Conservation (phyloP, 2,888 invertebrate species). For the Campaea margaritaria region DNA sequence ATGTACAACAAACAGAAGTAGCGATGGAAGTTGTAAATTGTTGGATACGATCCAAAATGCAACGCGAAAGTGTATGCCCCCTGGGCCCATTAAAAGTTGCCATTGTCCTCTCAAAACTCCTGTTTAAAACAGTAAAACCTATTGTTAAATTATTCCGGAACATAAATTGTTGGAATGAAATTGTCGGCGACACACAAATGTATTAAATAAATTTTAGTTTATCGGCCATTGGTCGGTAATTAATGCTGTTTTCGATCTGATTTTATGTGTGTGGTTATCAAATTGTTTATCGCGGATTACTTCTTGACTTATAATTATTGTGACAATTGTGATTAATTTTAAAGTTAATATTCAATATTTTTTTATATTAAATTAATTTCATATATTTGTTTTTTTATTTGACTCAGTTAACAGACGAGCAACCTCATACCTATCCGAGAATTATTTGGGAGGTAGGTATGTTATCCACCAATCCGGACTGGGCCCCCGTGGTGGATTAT, state of each 20-base stretch:
- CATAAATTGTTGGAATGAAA: conserved; percentile 55
- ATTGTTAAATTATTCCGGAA: conserved; percentile 60
- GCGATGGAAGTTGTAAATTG: conserved; percentile 43
- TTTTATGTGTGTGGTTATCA: conserved; percentile 18
- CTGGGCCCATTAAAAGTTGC: conserved; percentile 75
- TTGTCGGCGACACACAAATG: conserved; percentile 43
- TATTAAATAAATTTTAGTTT: conserved; percentile 53
- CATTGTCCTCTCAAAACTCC: conserved; percentile 57
- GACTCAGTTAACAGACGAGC: too few species aligned
- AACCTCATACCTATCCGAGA: too few species aligned
- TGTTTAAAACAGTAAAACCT: conserved; percentile 46
- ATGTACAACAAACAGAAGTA: conserved; percentile 30
- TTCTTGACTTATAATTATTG: not conserved
- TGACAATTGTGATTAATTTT: not conserved
- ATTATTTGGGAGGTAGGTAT: too few species aligned
- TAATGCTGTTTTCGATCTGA: conserved; percentile 40
- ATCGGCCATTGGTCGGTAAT: conserved; percentile 36
- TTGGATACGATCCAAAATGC: conserved; percentile 62
- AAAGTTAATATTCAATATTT: too few species aligned
- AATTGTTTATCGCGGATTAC: conserved; percentile 10
- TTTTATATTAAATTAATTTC: too few species aligned
- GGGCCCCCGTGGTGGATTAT: too few species aligned
- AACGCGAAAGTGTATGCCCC: conserved; percentile 55
- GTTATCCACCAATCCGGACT: too few species aligned
- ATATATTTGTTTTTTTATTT: too few species aligned